Evolutionary conservation across 1,140 invertebrate species (phyloP), one percentile per base, ranked within the genome.

Genomic region (Tribolium madens): DNA sequence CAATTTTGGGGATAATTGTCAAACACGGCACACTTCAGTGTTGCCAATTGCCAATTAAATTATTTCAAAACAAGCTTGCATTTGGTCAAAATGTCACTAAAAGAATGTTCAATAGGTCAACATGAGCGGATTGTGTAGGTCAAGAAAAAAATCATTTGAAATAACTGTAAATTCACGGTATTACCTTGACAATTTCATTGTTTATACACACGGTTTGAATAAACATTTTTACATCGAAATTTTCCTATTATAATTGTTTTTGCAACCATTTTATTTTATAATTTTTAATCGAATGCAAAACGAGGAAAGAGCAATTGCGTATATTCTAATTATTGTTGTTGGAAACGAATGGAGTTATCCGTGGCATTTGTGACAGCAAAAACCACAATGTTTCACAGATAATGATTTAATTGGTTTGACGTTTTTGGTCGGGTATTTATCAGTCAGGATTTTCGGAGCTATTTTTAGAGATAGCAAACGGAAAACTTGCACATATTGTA

Each of bases 261-360:
- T 17, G 48, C 48, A 17, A 14, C 12, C 5, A 17, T 50, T 50
- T n/a, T n/a, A 17, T 50, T 50, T n/a, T n/a, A 12, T 15, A 57
- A 57, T 57, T 18, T 18, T 21, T n/a, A 57, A 18, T 57, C 52
- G 52, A 57, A 21, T 21, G 52, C 14, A 21, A 57, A 42, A 42
- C n/a, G 14, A 18, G 17, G 21, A 57, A 57, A 26, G 17, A 18
- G 48, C 15, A 7, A 17, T 50, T 50, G 48, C 52, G 36, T 42
- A n/a, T n/a, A 42, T 42, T 42, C 36, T 42, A 57, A 18, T 17
- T 57, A 57, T 57, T 21, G 17, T 17, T 57, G 3, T 1, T n/a
- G 14, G 17, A 57, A 57, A 21, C 17, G 52, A 57, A 57, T 57
- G 52, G 17, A 57, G 52, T 57, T 57, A 57, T 57, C 52, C 52